Conservation (phyloP, 2,113 vertebrate genomes). For the Furnarius figulus region DNA sequence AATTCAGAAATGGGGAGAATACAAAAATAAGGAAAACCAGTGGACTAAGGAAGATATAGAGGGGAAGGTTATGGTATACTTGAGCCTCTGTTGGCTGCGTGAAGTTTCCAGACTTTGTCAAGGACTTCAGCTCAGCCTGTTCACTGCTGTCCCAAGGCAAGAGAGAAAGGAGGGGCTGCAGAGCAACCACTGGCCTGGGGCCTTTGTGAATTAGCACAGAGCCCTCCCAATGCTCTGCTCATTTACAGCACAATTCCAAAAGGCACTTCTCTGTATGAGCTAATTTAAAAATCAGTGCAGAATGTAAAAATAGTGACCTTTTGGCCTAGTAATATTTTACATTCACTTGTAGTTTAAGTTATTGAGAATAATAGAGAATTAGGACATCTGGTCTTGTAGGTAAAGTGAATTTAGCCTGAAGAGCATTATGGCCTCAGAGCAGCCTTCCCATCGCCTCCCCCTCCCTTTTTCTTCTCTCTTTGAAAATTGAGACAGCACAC, state of each 20-base stretch:
- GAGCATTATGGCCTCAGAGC: not conserved
- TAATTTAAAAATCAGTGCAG: not conserved
- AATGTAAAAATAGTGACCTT: not conserved
- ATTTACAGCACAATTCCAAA: not conserved
- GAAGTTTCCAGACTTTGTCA: not conserved
- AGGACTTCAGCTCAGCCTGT: not conserved
- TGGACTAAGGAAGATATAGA: rapidly evolving
- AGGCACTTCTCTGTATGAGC: not conserved
- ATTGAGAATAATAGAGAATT: not conserved
- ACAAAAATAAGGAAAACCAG: not conserved
- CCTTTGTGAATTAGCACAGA: not conserved
- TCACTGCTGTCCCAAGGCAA: not conserved
- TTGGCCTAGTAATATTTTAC: not conserved
- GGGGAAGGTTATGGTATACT: not conserved
- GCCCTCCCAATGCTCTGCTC: not conserved
- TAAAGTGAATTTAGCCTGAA: not conserved
- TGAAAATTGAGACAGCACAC: not conserved
- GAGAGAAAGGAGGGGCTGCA: not conserved
- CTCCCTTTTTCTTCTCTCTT: not conserved
- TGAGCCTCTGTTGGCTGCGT: not conserved
- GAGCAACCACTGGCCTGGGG: not conserved
- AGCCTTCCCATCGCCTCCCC: not conserved
- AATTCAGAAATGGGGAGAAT: not conserved
- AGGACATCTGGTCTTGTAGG: not conserved
- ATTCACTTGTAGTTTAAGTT: not conserved